Base-by-base conservation (phyloP, 2,888 invertebrate genomes). In the Mystacides longicornis region DNA sequence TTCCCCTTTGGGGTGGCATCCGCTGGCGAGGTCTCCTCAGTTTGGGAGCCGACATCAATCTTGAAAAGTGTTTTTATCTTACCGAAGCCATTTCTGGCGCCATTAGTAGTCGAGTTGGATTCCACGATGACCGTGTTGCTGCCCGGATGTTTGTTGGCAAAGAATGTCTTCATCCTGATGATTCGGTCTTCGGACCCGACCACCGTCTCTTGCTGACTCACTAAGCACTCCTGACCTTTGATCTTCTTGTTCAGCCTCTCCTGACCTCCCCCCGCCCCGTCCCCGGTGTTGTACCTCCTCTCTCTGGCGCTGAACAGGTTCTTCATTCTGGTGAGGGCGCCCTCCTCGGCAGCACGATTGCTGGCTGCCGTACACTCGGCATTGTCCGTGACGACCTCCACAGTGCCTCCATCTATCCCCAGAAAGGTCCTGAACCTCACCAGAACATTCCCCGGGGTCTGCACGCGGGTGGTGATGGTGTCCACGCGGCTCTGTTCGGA, bases 91-190 rank as follows among this genome's bases (percentile, higher is more conserved):
- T 23, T 49, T 31, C 21, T 53, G 4, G 49, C 18, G 18, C 23
- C 33, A 4, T 18, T 19, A 9, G 49, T 23, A 16, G 31, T 21
- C 18, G 42, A 18, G n/a, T 49, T 49, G 3, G 54, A 43, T 31
- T 54, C 50, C n/a, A n/a, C n/a, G 16, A 54, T 45, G 18, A 43
- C 22, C 19, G 45, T n/a, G 9, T 23, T 42, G 45, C 50, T 23
- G 3, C 23, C 22, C 9, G 54, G 54, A 5, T 49, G 27, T 27
- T 27, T 53, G 27, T 54, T 51, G 16, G 50, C 55, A 23, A 60
- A 60, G 14, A 60, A 49, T 11, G 57, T 55, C 47, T 49, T 60
- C 57, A 59, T 57, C 3, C 58, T 45, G 7, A 60, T 27, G 5
- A 58, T 58, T 49, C 54, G 51, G 19, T 42, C 54, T 11, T 21